Base-by-base conservation (phyloP, 2,113 vertebrate species). In the Scophthalmus maximus region DNA sequence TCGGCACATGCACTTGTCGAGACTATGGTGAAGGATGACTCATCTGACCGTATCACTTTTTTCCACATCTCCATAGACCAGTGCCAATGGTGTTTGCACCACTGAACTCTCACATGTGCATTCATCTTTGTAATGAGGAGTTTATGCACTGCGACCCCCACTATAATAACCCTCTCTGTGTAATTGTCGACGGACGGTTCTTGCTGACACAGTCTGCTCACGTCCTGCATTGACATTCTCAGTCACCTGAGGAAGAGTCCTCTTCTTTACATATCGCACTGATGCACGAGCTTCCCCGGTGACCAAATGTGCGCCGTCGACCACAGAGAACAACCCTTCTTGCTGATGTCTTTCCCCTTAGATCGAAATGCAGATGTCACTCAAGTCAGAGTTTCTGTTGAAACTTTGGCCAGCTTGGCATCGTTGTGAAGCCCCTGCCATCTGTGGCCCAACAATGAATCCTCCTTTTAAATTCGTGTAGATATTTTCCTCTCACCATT, bases 91-190 rank as follows among this genome's bases (percentile, higher is more conserved):
- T 25, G 25, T 26, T 51, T 51, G 49, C 23, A 46, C 49, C 49
- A 18, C 23, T 25, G 49, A 51, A 51, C 22, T 4, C 23, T 26
- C 49, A 51, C 6, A 51, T 51, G 49, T 51, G 22, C 23, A 51
- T 51, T 26, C 49, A 26, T 51, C 49, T 51, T 51, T 26, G 49
- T 51, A 51, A 51, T 26, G 49, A 51, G 49, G 22, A 26, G 25
- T 53, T 53, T 27, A 53, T 29, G 50, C 50, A 29, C 50, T 53
- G 26, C 50, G 29, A 53, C 50, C 22, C n/a, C 22, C 15, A 12
- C 47, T 26, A 26, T 51, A 51, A 51, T 51, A 15, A 25, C 49
- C 22, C 49, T 23, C 36, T 12, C 49, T 51, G 49, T 27, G 50
- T 18, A 49, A 49, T 49, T 51, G 49, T 51, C 23, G 1, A 26